phyloP scores from a whole-genome alignment of 2,113 vertebrate species.

The Riparia riparia region DNA sequence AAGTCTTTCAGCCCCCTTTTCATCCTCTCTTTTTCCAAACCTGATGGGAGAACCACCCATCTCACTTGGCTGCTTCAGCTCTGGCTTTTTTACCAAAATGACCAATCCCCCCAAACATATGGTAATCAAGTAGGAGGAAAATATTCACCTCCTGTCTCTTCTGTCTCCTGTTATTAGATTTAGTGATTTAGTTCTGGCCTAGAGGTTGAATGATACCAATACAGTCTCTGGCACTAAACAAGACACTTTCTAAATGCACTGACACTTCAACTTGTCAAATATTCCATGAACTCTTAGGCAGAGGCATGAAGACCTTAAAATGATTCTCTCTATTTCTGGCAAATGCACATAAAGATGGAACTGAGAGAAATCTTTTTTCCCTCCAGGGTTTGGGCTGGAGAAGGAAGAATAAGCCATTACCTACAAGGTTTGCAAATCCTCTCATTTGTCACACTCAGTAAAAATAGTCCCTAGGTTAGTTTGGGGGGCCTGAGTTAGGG shows the following conservation, averaged over 20 bases:
- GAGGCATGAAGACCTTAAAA: not conserved
- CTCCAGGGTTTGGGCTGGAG: not conserved
- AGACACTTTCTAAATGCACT: not conserved
- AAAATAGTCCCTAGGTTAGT: not conserved
- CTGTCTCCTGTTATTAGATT: not conserved
- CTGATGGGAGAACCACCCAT: not conserved
- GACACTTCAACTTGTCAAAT: not conserved
- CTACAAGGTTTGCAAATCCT: not conserved
- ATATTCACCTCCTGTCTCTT: not conserved
- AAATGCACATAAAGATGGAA: not conserved
- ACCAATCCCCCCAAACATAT: not conserved
- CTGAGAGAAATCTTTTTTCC: not conserved
- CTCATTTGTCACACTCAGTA: not conserved
- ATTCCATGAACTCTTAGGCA: not conserved
- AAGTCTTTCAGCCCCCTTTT: not conserved
- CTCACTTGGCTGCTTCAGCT: not conserved
- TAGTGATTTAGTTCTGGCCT: not conserved
- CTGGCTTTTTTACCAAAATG: not conserved
- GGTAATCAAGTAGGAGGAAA: not conserved
- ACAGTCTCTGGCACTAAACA: not conserved
- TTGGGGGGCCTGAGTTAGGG: not conserved
- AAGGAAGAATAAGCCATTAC: not conserved
- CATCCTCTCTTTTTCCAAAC: not conserved
- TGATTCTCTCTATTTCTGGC: not conserved
- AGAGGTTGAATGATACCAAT: not conserved